A percentile compares a stretch with the other conserved stretches of the same genome.
These are phyloP conservation scores for Lacanobia oleracea DNA, from an alignment of 2,888 invertebrate species.

Conservation along the genomic window DNA sequence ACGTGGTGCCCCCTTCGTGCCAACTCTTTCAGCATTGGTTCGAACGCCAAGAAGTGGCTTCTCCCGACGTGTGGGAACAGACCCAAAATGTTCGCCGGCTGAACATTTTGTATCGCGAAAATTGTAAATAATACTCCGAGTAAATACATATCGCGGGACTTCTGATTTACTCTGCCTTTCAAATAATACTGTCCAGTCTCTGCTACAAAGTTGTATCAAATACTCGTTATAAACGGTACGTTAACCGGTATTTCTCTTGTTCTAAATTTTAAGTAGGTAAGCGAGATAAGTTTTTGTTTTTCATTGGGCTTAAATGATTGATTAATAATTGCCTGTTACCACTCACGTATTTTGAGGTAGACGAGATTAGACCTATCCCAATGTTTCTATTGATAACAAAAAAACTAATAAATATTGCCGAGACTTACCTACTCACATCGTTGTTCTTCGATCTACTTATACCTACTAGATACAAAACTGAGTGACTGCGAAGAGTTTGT, in stretches of 20 bases:
- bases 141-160: slow-evolving; percentile 32
- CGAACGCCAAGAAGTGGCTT: slow-evolving; percentile 91
- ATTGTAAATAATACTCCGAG: slow-evolving; percentile 38
- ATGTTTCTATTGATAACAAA: background rate
- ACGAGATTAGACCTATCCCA: background rate
- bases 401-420: too few relatives aligned
- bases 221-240: background rate
- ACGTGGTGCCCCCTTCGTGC: slow-evolving; percentile 90
- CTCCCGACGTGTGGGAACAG: slow-evolving; percentile 90
- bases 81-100: slow-evolving; percentile 88
- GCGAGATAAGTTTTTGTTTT: slow-evolving; percentile 10
- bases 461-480: too few relatives aligned
- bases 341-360: background rate
- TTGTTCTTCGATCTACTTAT: too few relatives aligned
- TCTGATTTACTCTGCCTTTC: slow-evolving; percentile 11
- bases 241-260: slow-evolving; percentile 11
- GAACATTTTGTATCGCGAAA: slow-evolving; percentile 70
- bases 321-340: background rate
- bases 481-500: too few relatives aligned
- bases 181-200: slow-evolving; percentile 23
- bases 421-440: too few relatives aligned
- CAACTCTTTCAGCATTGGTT: slow-evolving; percentile 88
- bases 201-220: slow-evolving; percentile 17
- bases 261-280: background rate
- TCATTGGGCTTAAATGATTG: background rate